phyloP scores from a whole-genome alignment of 2,113 vertebrate species.

The Alexandromys fortis region DNA sequence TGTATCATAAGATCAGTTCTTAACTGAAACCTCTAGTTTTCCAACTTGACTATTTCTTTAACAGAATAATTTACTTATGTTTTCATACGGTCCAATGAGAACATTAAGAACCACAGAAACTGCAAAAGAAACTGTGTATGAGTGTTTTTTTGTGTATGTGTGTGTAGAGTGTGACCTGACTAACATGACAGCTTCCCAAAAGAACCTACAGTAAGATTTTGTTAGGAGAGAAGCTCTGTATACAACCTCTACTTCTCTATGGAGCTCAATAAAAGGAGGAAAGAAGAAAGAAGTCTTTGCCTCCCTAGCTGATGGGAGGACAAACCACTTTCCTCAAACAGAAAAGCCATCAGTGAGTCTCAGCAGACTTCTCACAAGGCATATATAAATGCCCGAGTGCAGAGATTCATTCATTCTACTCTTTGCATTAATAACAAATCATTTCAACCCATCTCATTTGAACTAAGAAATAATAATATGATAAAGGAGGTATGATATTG shows the following conservation, averaged over 20 bases:
- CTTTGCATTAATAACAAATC: not conserved
- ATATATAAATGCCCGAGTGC: not conserved
- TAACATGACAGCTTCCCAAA: not conserved
- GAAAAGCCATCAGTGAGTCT: not conserved
- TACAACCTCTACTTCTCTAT: not conserved
- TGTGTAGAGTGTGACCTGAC: not conserved
- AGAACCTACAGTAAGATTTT: not conserved
- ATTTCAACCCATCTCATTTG: not conserved
- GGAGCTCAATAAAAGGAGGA: not conserved
- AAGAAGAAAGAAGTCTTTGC: not conserved
- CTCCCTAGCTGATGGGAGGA: not conserved
- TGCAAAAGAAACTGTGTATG: not conserved
- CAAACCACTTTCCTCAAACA: not conserved
- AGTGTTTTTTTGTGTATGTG: not conserved
- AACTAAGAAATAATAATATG: not conserved
- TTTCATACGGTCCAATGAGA: not conserved
- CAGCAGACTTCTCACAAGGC: not conserved
- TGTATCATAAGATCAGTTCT: conserved; percentile 41
- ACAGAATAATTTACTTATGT: conserved; percentile 15
- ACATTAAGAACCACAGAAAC: not conserved
- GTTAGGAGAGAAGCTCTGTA: not conserved
- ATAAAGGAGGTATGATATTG: not conserved
- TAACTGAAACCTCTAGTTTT: conserved; percentile 45
- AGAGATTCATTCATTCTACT: not conserved
- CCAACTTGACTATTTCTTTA: not conserved